phyloP scores from a whole-genome alignment of 2,113 vertebrate genomes.

The Phalacrocorax carbo region DNA sequence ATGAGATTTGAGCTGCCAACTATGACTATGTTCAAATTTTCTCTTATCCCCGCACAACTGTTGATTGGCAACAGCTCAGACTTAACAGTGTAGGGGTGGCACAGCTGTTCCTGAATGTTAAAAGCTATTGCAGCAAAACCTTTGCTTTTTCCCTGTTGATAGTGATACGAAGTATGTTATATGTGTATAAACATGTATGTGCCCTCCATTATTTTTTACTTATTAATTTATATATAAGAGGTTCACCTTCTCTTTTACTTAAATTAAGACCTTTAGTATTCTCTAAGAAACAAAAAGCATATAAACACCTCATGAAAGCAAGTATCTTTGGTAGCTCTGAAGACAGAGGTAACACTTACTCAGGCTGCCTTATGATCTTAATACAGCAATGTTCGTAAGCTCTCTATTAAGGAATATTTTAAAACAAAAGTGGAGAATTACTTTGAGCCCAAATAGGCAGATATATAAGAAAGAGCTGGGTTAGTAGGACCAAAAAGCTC shows the following conservation, averaged over 20 bases:
- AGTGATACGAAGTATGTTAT: neutral
- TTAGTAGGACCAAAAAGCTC: neutral
- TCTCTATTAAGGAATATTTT: neutral
- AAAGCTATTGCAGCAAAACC: neutral
- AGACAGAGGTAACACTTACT: neutral
- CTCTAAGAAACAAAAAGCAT: neutral
- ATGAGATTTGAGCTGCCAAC: neutral
- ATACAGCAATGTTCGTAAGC: neutral
- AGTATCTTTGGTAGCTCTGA: neutral
- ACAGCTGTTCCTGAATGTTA: neutral
- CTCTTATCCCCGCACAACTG: neutral
- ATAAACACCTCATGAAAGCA: neutral
- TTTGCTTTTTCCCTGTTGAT: neutral
- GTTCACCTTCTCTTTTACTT: neutral
- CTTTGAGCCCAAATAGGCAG: neutral
- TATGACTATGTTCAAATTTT: neutral
- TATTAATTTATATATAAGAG: neutral
- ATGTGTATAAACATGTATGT: fast-evolving
- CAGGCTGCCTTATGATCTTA: neutral
- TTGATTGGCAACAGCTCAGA: neutral
- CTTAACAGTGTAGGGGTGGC: neutral
- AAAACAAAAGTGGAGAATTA: neutral
- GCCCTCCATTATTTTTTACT: neutral
- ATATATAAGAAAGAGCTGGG: neutral
- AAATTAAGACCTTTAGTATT: neutral